Evolutionary conservation across 2,113 vertebrate species (phyloP).

Genomic region (Dendropsophus ebraccatus): DNA sequence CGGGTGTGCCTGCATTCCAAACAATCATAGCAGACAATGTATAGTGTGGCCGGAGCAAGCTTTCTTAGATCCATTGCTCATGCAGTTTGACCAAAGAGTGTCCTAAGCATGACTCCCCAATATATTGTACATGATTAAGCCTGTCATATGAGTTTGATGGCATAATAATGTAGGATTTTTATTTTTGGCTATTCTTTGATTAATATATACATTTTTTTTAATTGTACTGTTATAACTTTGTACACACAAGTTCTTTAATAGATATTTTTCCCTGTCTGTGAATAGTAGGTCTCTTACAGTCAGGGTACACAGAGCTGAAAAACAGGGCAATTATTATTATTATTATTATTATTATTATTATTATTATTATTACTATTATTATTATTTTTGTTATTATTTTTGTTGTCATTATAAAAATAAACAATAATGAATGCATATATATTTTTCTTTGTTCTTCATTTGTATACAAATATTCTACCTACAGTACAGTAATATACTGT

Average conservation of each 20-base stretch:
- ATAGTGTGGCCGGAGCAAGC: too few species aligned
- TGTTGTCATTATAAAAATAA: neutral
- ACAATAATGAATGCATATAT: neutral
- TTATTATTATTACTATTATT: too few species aligned
- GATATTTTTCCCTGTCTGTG: neutral
- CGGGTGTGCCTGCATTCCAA: too few species aligned
- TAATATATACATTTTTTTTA: too few species aligned
- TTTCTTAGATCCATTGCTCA: too few species aligned
- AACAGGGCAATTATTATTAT: neutral
- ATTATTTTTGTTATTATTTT: neutral
- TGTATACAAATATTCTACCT: neutral
- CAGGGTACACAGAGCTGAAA: neutral
- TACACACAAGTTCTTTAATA: neutral
- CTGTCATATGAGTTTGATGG: neutral
- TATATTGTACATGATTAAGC: neutral
- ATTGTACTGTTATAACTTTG: neutral
- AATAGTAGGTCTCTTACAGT: neutral
- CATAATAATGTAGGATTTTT: too few species aligned
- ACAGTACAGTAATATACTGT: neutral
- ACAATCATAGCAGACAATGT: too few species aligned
- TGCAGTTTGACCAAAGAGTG: too few species aligned
- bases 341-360: too few species aligned
- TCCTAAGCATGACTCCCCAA: too few species aligned
- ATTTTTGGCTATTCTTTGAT: too few species aligned
- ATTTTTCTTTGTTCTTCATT: neutral